Conservation (phyloP, 2,113 vertebrate species). For the Alligator mississippiensis region DNA sequence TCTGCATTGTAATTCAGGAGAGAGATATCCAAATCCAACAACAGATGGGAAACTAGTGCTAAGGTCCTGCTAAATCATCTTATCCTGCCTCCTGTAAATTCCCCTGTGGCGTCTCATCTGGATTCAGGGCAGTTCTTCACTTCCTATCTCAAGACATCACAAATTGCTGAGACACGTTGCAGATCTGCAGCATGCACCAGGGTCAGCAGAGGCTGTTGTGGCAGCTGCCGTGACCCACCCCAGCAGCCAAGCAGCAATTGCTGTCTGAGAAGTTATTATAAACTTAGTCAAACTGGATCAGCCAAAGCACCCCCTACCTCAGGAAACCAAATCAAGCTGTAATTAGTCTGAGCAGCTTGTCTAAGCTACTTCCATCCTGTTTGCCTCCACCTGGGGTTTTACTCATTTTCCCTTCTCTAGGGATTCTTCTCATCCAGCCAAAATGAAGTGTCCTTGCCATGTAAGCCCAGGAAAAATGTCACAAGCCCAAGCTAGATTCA, state of each 20-base stretch:
- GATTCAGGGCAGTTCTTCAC: background rate
- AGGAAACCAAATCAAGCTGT: background rate
- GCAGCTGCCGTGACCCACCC: too few relatives aligned
- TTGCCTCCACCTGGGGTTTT: background rate
- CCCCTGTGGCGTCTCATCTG: background rate
- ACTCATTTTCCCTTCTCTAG: background rate
- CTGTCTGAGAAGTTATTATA: too few relatives aligned
- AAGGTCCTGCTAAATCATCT: background rate
- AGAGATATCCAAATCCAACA: background rate
- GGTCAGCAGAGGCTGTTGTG: background rate
- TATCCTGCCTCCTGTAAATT: background rate
- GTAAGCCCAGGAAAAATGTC: background rate
- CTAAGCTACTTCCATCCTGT: background rate
- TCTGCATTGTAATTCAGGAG: background rate
- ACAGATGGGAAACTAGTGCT: background rate
- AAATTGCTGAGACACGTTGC: background rate
- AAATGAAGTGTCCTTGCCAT: background rate
- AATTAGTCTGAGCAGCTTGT: background rate
- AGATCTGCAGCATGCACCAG: background rate
- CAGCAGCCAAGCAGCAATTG: too few relatives aligned
- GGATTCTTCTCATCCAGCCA: background rate
- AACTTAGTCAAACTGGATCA: background rate
- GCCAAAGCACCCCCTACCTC: background rate
- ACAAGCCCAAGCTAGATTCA: background rate
- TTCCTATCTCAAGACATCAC: background rate